A percentile compares a stretch with the other conserved stretches of the same genome.
Conservation (phyloP, 1,140 invertebrate species). For the Gonioctena quinquepunctata region DNA sequence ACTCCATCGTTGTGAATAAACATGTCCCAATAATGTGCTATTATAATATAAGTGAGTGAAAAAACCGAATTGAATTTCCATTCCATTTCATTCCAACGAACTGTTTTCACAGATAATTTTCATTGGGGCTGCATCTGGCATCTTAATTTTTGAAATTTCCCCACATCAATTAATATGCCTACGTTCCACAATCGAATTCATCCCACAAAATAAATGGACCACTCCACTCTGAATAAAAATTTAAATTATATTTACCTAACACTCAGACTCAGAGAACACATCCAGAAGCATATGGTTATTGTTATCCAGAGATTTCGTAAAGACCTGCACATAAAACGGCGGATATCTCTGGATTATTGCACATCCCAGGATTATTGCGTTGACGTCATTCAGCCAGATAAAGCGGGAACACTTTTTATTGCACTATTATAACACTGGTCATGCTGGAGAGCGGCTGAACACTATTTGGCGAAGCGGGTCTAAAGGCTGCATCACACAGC, state of each 20-base stretch:
- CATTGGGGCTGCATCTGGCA: no score
- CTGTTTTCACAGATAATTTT: no score
- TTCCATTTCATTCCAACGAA: no score
- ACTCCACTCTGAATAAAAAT: background rate
- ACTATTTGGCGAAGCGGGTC: background rate
- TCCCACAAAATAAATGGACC: background rate
- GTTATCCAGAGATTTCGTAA: constrained; percentile 44
- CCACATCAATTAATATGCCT: no score
- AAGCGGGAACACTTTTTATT: background rate
- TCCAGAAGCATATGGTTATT: constrained; percentile 51
- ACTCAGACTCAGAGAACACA: constrained; percentile 43
- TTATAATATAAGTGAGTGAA: no score
- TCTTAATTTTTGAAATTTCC: no score
- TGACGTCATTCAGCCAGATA: background rate
- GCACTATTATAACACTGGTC: background rate
- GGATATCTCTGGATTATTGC: constrained; percentile 28
- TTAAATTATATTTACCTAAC: constrained; percentile 45
- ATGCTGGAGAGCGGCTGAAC: background rate
- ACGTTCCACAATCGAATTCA: no score
- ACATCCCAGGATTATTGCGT: no score
- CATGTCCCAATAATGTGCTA: no score
- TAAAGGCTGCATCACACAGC: no score
- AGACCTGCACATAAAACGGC: constrained; percentile 44
- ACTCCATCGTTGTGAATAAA: no score
- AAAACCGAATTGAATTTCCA: no score